A percentile compares a stretch with the other conserved stretches of the same genome.
Evolutionary conservation across 2,888 invertebrate species (phyloP).

Genomic region (Diplolepis rosae): DNA sequence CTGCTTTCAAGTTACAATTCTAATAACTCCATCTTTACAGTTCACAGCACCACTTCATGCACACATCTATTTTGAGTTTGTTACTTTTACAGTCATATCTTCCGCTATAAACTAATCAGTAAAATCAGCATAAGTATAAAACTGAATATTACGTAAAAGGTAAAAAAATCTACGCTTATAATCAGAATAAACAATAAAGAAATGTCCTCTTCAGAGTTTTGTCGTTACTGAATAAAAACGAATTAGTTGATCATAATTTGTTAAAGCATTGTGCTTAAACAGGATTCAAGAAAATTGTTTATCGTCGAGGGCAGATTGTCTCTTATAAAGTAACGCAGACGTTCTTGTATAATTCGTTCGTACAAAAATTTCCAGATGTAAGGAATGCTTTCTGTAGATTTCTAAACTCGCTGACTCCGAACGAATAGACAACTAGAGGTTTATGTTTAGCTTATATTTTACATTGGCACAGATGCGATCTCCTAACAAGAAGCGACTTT

Average conservation of each 20-base stretch:
- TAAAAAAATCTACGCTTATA: background rate
- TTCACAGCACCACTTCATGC: background rate
- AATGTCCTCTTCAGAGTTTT: background rate
- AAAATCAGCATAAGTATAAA: background rate
- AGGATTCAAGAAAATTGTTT: background rate
- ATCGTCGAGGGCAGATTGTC: background rate
- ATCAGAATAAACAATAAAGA: background rate
- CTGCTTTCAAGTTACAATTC: background rate
- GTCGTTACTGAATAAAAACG: background rate
- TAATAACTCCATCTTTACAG: background rate
- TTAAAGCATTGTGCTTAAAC: background rate
- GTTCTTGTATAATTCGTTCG: slow-evolving; percentile 3
- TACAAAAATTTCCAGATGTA: background rate
- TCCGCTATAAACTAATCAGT: background rate
- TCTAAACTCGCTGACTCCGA: slow-evolving; percentile 12
- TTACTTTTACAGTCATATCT: background rate
- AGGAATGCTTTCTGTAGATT: background rate
- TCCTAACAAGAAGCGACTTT: background rate
- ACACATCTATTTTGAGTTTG: background rate
- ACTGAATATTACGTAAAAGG: background rate
- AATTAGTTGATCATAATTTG: background rate
- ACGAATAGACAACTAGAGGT: background rate
- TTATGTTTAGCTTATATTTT: slow-evolving; percentile 1
- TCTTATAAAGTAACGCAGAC: slow-evolving; percentile 16
- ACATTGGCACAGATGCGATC: slow-evolving; percentile 8